These are phyloP conservation scores for Notarius lentiginosus DNA, from an alignment of 2,113 vertebrate genomes.

Conservation along the genomic window DNA sequence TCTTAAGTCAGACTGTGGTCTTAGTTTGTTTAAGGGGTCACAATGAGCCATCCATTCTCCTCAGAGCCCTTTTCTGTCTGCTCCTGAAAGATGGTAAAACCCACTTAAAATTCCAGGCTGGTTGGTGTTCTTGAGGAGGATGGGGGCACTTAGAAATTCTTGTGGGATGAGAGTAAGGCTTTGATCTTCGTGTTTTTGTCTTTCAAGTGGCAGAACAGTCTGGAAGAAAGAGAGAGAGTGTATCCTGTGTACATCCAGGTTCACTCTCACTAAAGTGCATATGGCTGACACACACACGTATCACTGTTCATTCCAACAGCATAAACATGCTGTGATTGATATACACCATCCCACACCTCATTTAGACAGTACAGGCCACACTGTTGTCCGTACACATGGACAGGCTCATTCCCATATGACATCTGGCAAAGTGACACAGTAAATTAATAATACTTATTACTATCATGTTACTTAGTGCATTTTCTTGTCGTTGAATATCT, in stretches of 20 bases:
- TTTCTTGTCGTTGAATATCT: background rate
- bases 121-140: constrained; percentile 51
- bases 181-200: constrained; percentile 55
- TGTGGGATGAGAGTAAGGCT: constrained; percentile 57
- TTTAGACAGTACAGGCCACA: background rate
- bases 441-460: background rate
- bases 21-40: constrained; percentile 40
- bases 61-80: constrained; percentile 33
- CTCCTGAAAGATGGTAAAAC: constrained; percentile 52
- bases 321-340: background rate
- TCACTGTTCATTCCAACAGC: background rate
- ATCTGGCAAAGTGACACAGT: too few species aligned
- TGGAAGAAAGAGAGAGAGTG: constrained; percentile 17
- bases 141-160: constrained; percentile 59
- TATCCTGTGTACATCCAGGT: constrained; percentile 38
- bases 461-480: background rate
- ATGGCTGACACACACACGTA: background rate
- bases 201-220: constrained; percentile 47
- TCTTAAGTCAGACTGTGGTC: constrained; percentile 22
- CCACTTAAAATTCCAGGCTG: constrained; percentile 62
- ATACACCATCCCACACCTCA: background rate
- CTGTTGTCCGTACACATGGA: background rate
- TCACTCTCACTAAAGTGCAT: constrained; percentile 16
- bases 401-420: background rate
- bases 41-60: constrained; percentile 33